These are phyloP conservation scores for Varroa destructor DNA, from an alignment of 1,140 invertebrate genomes.

Conservation along the genomic window DNA sequence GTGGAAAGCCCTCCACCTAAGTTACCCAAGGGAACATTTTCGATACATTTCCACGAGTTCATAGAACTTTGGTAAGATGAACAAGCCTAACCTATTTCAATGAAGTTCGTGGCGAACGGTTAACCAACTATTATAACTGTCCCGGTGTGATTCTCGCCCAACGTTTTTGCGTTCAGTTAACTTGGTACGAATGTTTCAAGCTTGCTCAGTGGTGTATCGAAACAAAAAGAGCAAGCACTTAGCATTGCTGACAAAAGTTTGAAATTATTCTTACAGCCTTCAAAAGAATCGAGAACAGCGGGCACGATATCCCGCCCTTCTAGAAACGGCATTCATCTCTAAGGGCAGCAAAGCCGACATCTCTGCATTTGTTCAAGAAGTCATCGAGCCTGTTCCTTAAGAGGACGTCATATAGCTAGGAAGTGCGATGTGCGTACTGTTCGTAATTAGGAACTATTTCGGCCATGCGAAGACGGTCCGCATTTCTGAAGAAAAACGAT, in stretches of 20 bases:
- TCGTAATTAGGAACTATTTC: too few species aligned
- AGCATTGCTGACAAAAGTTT: too few species aligned
- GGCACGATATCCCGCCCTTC: conserved; percentile 78
- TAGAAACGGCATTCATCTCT: conserved; percentile 70
- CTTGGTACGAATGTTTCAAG: too few species aligned
- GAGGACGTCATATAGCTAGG: too few species aligned
- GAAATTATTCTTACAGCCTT: conserved; percentile 52
- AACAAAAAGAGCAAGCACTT: too few species aligned
- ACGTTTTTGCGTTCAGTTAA: too few species aligned
- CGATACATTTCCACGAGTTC: conserved; percentile 69
- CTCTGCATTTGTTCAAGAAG: conserved; percentile 42
- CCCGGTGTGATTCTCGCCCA: too few species aligned
- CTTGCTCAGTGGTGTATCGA: too few species aligned
- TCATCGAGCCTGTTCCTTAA: conserved; percentile 2
- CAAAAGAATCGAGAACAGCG: conserved; percentile 74
- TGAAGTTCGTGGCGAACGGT: neutral
- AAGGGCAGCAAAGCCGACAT: conserved; percentile 59
- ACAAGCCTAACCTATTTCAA: neutral
- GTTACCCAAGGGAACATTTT: conserved; percentile 62
- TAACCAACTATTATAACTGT: neutral
- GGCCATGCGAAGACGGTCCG: too few species aligned
- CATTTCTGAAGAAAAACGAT: too few species aligned
- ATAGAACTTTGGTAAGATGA: conserved; percentile 61
- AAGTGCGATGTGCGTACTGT: too few species aligned
- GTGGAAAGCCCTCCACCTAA: conserved; percentile 72